Evolutionary conservation across 2,888 invertebrate genomes (phyloP), one percentile per base, ranked within the genome.

Genomic region (Aphodius granarius): DNA sequence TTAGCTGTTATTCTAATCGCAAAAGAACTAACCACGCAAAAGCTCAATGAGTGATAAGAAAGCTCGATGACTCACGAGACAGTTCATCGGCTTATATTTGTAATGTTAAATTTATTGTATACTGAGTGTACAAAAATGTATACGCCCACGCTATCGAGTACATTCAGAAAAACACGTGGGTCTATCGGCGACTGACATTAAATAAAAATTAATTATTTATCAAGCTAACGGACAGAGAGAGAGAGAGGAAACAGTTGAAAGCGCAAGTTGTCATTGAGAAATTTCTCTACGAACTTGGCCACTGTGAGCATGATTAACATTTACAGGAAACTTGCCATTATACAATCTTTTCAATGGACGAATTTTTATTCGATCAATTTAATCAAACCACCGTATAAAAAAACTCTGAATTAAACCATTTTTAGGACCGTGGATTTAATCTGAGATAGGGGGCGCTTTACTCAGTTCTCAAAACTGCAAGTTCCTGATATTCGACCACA

Each of bases 121-220:
- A 9, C 6, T 19, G 19, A 65, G 65, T 65, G 19, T 68, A 18
- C 43, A 13, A 43, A 64, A 78, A 75, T 78, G 79, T 78, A 79
- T 76, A 80, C 82, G 81, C 82, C 82, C 81, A 81, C 82, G 78
- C 78, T 9, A 9, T 43, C 13, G 43, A 43, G 80, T 81, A 81
- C 81, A 81, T 74, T 79, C 80, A 75, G 65, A 62, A 71, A 79
- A 79, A 78, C 81, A 83, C 80, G 82, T 82, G 81, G 82, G 80
- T 80, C 79, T 81, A 80, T 43, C 43, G 43, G 43, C 43, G 43
- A 43, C 43, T 79, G 80, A 81, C 81, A 80, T 78, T 80, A 80
- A 76, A 73, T 70, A 15, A 71, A 43, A 72, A 78, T 80, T 77
- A 80, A 80, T 80, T 78, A 81, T 82, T 80, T 78, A 80, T 80